These are phyloP conservation scores for Cryptops parisi DNA, from an alignment of 2,888 invertebrate species.

Conservation along the genomic window DNA sequence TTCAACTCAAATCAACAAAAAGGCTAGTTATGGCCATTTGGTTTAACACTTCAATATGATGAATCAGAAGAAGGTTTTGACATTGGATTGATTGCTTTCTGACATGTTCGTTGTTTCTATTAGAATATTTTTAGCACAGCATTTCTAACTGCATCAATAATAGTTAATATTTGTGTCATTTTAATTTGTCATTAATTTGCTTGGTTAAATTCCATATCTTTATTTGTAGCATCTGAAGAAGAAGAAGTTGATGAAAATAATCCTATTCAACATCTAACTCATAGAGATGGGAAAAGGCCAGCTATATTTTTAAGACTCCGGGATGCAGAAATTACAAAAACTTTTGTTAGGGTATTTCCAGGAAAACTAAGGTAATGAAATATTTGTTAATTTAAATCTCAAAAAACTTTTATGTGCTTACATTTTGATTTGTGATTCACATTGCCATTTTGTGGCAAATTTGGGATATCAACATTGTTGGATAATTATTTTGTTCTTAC, in stretches of 20 bases:
- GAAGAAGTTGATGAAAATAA: conserved; percentile 70
- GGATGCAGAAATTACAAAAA: conserved; percentile 29
- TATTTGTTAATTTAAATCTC: not conserved
- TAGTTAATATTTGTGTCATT: not conserved
- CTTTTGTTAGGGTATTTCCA: conserved; percentile 89
- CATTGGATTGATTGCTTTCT: too few relatives aligned
- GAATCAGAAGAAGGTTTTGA: too few relatives aligned
- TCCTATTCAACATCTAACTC: conserved; percentile 67
- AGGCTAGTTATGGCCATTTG: too few relatives aligned
- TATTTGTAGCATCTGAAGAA: conserved; percentile 46
- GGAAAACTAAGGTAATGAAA: conserved; percentile 35
- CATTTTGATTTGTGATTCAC: not conserved
- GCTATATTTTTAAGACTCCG: conserved; percentile 84
- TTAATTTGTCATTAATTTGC: not conserved
- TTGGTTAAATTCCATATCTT: not conserved
- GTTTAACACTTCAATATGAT: too few relatives aligned
- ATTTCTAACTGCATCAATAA: not conserved
- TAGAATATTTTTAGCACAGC: not conserved
- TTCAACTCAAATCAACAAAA: too few relatives aligned
- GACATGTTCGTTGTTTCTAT: too few relatives aligned
- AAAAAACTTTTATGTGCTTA: not conserved
- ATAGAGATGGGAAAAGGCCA: conserved; percentile 87
- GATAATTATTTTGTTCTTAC: too few relatives aligned
- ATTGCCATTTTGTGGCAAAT: not conserved
- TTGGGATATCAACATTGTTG: not conserved